Evolutionary conservation across 1,140 invertebrate species (phyloP).

Genomic region (Metopolophium dirhodum): DNA sequence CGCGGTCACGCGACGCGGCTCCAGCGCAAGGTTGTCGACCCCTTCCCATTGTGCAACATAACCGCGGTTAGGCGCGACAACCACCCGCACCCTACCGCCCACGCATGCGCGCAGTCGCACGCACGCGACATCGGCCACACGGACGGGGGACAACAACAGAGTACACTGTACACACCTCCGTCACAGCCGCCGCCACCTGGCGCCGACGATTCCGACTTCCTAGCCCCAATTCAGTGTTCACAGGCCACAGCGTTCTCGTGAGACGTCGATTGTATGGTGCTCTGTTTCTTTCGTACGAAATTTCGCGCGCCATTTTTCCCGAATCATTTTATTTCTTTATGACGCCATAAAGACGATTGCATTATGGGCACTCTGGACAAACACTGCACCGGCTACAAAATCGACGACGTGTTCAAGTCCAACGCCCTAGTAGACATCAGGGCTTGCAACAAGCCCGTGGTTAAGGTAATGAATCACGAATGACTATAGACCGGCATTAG

Average conservation of each 20-base stretch:
- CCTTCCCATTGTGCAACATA: not conserved
- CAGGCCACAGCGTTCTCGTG: not conserved
- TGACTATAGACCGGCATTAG: not conserved
- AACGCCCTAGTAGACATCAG: conserved; percentile 65
- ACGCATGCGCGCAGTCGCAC: not conserved
- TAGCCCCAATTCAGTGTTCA: not conserved
- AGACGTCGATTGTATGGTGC: not conserved
- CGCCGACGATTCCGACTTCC: not conserved
- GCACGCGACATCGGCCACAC: not conserved
- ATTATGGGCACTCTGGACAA: conserved; percentile 44
- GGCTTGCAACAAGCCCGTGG: conserved; percentile 66
- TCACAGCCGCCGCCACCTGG: not conserved
- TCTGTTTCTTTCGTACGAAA: not conserved
- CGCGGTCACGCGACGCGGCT: not conserved
- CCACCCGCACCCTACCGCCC: not conserved
- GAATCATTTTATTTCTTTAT: not conserved
- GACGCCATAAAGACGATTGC: not conserved
- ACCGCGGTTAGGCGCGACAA: not conserved
- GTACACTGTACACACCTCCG: not conserved
- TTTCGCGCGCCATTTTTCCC: conserved; percentile 29
- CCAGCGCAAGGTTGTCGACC: not conserved
- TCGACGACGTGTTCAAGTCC: conserved; percentile 51
- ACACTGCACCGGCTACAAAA: conserved; percentile 19
- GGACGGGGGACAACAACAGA: not conserved
- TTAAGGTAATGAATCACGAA: conserved; percentile 63